Conservation (phyloP, 2,113 vertebrate species). For the Stictonetta naevosa region DNA sequence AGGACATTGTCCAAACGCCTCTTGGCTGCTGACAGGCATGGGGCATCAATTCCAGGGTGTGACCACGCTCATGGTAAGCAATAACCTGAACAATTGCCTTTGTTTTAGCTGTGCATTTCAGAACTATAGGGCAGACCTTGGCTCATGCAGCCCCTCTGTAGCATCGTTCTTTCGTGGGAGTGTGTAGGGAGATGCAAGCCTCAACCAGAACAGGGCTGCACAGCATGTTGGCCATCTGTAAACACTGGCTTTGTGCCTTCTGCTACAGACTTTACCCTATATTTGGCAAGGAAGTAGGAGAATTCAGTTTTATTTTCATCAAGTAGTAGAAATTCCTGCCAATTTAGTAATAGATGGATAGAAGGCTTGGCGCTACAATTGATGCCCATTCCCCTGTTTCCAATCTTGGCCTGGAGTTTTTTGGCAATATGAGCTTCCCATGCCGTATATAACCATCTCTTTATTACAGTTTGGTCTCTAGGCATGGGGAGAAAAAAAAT, state of each 20-base stretch:
- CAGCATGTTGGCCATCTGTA: constrained; percentile 17
- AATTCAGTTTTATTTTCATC: constrained; percentile 30
- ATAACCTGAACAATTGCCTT: background rate
- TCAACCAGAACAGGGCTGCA: background rate
- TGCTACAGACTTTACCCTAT: background rate
- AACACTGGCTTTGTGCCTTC: constrained; percentile 41
- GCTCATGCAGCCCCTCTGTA: background rate
- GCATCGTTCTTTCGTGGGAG: background rate
- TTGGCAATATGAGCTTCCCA: background rate
- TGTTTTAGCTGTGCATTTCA: background rate
- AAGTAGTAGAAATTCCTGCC: constrained; percentile 42
- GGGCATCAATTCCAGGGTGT: background rate
- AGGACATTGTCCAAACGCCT: background rate
- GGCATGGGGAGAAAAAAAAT: background rate
- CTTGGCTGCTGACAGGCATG: background rate
- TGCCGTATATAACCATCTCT: background rate
- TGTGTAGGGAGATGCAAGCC: background rate
- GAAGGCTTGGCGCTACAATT: constrained; percentile 37
- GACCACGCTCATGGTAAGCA: background rate
- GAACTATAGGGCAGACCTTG: background rate
- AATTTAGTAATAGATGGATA: constrained; percentile 35
- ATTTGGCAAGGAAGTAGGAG: constrained; percentile 48
- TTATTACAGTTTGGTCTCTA: background rate
- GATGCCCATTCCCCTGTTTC: constrained; percentile 11
- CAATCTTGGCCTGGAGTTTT: constrained; percentile 8